These are phyloP conservation scores for Dasysyrphus albostriatus DNA, from an alignment of 2,888 invertebrate genomes.

Conservation along the genomic window DNA sequence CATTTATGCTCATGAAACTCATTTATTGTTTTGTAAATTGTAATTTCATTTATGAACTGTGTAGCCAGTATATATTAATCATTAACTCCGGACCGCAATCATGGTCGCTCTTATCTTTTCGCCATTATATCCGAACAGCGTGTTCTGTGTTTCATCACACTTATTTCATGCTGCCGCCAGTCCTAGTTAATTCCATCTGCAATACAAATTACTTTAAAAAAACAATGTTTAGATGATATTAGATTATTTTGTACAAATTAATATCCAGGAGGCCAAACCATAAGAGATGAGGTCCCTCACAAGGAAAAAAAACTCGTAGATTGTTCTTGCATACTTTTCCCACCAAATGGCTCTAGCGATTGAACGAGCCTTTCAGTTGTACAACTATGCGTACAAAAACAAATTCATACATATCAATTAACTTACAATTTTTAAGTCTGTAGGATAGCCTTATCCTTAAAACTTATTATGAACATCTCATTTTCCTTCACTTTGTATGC, in stretches of 20 bases:
- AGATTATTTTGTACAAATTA: neutral
- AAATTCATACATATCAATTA: neutral
- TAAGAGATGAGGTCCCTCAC: neutral
- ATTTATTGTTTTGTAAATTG: no score
- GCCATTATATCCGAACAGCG: no score
- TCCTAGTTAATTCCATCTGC: neutral
- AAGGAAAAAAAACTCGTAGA: neutral
- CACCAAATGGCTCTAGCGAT: slow-evolving; percentile 37
- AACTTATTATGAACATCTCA: neutral
- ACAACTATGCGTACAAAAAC: slow-evolving; percentile 25
- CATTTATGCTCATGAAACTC: no score
- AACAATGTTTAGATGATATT: neutral
- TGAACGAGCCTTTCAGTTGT: slow-evolving; percentile 31
- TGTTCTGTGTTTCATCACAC: no score
- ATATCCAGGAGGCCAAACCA: neutral
- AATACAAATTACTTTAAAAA: neutral
- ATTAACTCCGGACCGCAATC: no score
- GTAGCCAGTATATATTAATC: no score
- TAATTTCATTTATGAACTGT: no score
- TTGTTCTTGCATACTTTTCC: slow-evolving; percentile 29
- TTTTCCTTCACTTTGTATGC: neutral
- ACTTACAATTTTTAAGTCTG: neutral
- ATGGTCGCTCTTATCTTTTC: no score
- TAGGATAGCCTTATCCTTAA: neutral
- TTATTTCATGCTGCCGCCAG: no score